Base-by-base conservation (phyloP, 2,797 vertebrate genomes). In the Tragopan temminckii region DNA sequence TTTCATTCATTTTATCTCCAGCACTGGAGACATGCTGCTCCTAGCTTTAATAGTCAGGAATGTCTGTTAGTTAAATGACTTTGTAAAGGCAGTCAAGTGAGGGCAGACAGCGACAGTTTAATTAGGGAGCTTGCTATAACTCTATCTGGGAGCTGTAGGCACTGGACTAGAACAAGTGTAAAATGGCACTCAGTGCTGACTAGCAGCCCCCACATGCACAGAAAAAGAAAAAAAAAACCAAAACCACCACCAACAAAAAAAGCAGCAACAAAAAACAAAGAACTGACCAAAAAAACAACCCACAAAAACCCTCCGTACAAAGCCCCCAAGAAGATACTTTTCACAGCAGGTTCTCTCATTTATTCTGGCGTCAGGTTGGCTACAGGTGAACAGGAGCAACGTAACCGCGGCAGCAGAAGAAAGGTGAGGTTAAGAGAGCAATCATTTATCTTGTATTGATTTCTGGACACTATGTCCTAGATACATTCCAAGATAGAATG, bases 381-480 rank as follows among this genome's bases (percentile, higher is more conserved):
- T 98, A 93, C 97, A 97, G 97, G 97, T 98, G 98, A 97, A 94
- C 93, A 3, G 89, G 93, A 96, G 97, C 95, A 96, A 91, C 80
- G 45, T 89, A 95, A 92, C 90, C 7, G 6, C 70, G 48, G 94
- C 90, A 85, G 96, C 77, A 96, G 93, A 97, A 97, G 96, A 97
- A 97, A 97, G 96, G 97, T 57, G 90, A 96, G 97, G 97, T 97
- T 96, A 97, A 97, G 95, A 97, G 97, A 97, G 96, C 97, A 96
- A 97, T 98, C 97, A 95, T 95, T 98, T 98, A 98, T 97, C 97
- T 97, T 97, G 97, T 98, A 97, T 98, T 98, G 98, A 98, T 98
- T 98, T 98, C 98, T 97, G 97, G 97, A 98, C 97, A 96, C 97
- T 88, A 87, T 96, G 97, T 97, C 98, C 97, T 95, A 98, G 98